A percentile compares a stretch with the other conserved stretches of the same genome.
These are phyloP conservation scores for Neolamprologus modestus DNA, from an alignment of 2,113 vertebrate species.

Conservation along the genomic window DNA sequence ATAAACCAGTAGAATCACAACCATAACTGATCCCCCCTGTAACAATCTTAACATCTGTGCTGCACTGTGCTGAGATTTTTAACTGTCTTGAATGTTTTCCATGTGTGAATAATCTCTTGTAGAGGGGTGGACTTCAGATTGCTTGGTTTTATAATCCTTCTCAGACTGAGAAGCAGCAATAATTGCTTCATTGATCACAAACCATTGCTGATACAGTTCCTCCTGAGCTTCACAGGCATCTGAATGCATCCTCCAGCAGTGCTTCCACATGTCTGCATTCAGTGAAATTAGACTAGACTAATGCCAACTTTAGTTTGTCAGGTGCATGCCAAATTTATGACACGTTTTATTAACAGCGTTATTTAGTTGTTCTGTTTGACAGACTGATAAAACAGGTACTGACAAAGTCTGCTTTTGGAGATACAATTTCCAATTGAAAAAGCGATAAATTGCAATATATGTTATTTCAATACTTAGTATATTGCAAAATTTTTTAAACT, in stretches of 20 bases:
- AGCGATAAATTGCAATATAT: background rate
- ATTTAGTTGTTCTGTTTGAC: background rate
- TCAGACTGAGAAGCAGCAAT: background rate
- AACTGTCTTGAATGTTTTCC: background rate
- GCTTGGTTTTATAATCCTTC: background rate
- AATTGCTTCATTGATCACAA: background rate
- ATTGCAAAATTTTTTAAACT: fast-evolving
- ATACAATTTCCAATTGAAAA: background rate
- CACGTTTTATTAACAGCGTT: background rate
- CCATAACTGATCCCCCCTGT: background rate
- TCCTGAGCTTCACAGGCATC: background rate
- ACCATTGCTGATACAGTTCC: background rate
- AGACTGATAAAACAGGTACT: background rate
- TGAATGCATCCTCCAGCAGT: background rate
- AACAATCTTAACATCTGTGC: background rate
- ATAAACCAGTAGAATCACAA: background rate
- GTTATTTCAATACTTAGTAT: background rate
- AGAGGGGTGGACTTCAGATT: background rate
- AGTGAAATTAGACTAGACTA: background rate
- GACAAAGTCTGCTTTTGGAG: background rate
- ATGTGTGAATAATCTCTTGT: background rate
- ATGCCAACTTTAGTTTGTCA: background rate
- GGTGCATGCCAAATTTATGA: background rate
- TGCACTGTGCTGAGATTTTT: background rate
- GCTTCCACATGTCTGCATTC: background rate